A percentile compares a stretch with the other conserved stretches of the same genome.
Evolutionary conservation across 2,797 vertebrate species (phyloP).

Genomic region (Bradypodion ventrale): DNA sequence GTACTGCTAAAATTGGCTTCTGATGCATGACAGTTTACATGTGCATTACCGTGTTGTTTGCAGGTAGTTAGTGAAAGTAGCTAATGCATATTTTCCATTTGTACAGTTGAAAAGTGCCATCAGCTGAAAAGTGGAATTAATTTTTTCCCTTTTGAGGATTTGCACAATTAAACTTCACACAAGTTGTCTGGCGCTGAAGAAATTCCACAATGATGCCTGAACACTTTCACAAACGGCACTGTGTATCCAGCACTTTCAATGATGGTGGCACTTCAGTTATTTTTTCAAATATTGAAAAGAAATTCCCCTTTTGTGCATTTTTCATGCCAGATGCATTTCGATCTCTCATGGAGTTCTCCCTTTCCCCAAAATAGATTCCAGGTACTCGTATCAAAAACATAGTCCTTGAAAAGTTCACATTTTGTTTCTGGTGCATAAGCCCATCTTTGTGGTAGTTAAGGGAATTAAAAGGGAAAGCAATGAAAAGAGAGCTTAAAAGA

Average conservation of each 20-base stretch:
- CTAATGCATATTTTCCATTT: slow-evolving; percentile 69
- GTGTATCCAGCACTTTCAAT: slow-evolving; percentile 66
- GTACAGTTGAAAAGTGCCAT: slow-evolving; percentile 50
- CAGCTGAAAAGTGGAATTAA: slow-evolving; percentile 67
- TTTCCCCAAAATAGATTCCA: slow-evolving; percentile 54
- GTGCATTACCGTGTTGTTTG: slow-evolving; percentile 76
- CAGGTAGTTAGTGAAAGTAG: slow-evolving; percentile 69
- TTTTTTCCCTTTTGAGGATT: slow-evolving; percentile 59
- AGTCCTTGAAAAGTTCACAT: slow-evolving; percentile 55
- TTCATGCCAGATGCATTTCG: slow-evolving; percentile 65
- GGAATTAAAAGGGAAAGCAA: slow-evolving; percentile 67
- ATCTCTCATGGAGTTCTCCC: slow-evolving; percentile 73
- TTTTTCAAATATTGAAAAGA: slow-evolving; percentile 69
- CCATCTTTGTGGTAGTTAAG: slow-evolving; percentile 42
- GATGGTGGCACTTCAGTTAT: slow-evolving; percentile 66
- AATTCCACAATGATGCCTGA: slow-evolving; percentile 47
- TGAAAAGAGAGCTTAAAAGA: slow-evolving; percentile 71
- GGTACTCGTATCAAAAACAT: slow-evolving; percentile 55
- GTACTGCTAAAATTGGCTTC: slow-evolving; percentile 74
- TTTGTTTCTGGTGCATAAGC: slow-evolving; percentile 55
- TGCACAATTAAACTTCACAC: slow-evolving; percentile 56
- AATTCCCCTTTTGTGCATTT: slow-evolving; percentile 63
- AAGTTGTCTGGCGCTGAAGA: slow-evolving; percentile 52
- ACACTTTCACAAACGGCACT: slow-evolving; percentile 52
- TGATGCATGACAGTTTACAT: slow-evolving; percentile 78